Evolutionary conservation across 2,888 invertebrate genomes (phyloP).

Genomic region (Dasysyrphus tricinctus): DNA sequence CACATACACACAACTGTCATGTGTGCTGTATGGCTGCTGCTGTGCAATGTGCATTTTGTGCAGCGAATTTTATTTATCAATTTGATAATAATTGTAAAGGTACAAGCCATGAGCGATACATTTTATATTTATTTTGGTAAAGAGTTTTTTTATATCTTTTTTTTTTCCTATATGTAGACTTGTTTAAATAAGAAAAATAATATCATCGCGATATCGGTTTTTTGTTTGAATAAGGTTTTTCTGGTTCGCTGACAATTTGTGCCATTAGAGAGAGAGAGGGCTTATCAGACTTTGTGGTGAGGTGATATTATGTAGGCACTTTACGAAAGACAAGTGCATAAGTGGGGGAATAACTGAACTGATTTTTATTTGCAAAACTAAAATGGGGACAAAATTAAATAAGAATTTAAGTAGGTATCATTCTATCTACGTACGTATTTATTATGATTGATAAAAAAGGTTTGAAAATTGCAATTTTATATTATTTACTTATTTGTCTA

Average conservation of each 20-base stretch:
- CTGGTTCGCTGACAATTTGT: slow-evolving; percentile 61
- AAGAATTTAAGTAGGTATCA: slow-evolving; percentile 27
- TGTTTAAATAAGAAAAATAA: slow-evolving; percentile 64
- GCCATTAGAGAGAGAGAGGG: slow-evolving; percentile 27
- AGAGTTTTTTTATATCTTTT: slow-evolving; percentile 11
- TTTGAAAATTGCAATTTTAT: slow-evolving; percentile 51
- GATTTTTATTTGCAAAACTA: slow-evolving; percentile 52
- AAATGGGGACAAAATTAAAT: slow-evolving; percentile 43
- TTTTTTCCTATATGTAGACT: neutral
- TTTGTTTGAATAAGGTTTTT: slow-evolving; percentile 71
- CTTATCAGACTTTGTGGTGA: slow-evolving; percentile 20
- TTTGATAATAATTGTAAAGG: slow-evolving; percentile 35
- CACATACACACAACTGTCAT: slow-evolving; percentile 1
- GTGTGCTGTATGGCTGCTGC: slow-evolving; percentile 2
- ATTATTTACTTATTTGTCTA: slow-evolving; percentile 42
- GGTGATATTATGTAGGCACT: slow-evolving; percentile 62
- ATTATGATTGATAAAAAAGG: slow-evolving; percentile 11
- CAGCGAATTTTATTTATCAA: slow-evolving; percentile 65
- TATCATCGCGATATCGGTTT: slow-evolving; percentile 38
- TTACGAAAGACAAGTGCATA: slow-evolving; percentile 68
- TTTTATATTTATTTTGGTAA: slow-evolving; percentile 65
- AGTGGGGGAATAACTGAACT: slow-evolving; percentile 56
- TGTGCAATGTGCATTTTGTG: slow-evolving; percentile 73
- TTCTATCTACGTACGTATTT: neutral
- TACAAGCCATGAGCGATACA: slow-evolving; percentile 39